Evolutionary conservation across 2,797 vertebrate genomes (phyloP), one percentile per base, ranked within the genome.

Genomic region (Fratercula arctica): DNA sequence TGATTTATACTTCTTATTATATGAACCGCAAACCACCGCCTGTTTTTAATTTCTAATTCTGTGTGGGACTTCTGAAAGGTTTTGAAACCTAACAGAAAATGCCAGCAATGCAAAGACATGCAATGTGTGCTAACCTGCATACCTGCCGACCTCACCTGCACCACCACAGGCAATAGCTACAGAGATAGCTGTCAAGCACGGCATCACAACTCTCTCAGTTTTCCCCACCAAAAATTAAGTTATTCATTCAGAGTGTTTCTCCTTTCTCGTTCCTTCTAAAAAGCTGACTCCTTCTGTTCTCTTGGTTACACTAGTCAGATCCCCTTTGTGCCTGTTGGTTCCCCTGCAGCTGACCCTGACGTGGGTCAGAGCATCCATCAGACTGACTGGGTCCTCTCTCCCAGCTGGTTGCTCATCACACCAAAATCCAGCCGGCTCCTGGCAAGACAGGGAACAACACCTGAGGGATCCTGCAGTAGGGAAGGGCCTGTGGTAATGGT

Each of bases 51-150:
- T 83, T 87, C 11, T 68, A 60, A 29, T 66, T 83, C 54, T 56
- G 15, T 41, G 12, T 6, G 35, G 18, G n/a, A 81, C 31, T 83
- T 74, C 33, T 78, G 79, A 86, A 66, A 41, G 15, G 18, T 91
- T 72, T 84, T 72, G n/a, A 88, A 81, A 88, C 53, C 14, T 43
- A 61, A 43, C 29, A 89, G 66, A 70, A 85, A 89, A 90, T 9
- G 13, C 54, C 70, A 93, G 56, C 2, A 3, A 33, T 0, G 3
- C 60, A 74, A 54, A 67, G 56, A 77, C 2, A 1, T 69, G 45
- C 41, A 33, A 61, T 2, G 0, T 68, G 68, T 37, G 39, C 33
- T 77, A 91, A 74, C 21, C 50, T 63, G 21, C 48, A 43, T 28
- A 37, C 17, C 37, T 72, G 54, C 33, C 0, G 0, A 57, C 57